Evolutionary conservation across 1,140 invertebrate genomes (phyloP).

Genomic region (Carcinoscorpius rotundicauda): DNA sequence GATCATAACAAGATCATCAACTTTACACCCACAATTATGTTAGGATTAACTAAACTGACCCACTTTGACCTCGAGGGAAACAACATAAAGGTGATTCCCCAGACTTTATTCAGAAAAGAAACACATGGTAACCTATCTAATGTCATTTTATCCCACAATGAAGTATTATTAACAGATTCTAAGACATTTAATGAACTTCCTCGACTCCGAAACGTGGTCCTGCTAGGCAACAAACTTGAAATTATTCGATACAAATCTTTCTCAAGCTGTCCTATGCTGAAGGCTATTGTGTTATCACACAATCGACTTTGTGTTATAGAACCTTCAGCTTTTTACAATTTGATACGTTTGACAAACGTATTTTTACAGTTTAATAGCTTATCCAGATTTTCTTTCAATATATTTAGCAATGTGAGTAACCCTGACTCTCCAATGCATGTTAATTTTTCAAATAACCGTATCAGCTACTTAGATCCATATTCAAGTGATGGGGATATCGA

Average conservation of each 20-base stretch:
- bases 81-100: constrained; percentile 44
- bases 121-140: constrained; percentile 60
- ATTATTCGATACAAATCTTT: constrained; percentile 45
- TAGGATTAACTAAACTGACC: constrained; percentile 55
- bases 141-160: constrained; percentile 60
- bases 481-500: too few relatives aligned
- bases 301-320: constrained; percentile 29
- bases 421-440: too few relatives aligned
- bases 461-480: too few relatives aligned
- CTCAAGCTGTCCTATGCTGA: constrained; percentile 48
- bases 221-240: constrained; percentile 55
- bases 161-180: constrained; percentile 44
- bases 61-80: constrained; percentile 81
- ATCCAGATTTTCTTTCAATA: constrained; percentile 55
- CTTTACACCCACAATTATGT: constrained; percentile 46
- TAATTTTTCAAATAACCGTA: too few relatives aligned
- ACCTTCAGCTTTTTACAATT: constrained; percentile 48
- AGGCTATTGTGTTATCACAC: constrained; percentile 50
- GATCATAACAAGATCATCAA: constrained; percentile 75
- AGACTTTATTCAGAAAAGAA: constrained; percentile 49
- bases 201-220: constrained; percentile 51
- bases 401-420: constrained; percentile 39
- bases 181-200: constrained; percentile 49
- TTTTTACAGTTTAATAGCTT: constrained; percentile 62
- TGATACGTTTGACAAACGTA: constrained; percentile 51